Conservation (phyloP, 64 coral and sea anemone species). For the Montipora capricornis region DNA sequence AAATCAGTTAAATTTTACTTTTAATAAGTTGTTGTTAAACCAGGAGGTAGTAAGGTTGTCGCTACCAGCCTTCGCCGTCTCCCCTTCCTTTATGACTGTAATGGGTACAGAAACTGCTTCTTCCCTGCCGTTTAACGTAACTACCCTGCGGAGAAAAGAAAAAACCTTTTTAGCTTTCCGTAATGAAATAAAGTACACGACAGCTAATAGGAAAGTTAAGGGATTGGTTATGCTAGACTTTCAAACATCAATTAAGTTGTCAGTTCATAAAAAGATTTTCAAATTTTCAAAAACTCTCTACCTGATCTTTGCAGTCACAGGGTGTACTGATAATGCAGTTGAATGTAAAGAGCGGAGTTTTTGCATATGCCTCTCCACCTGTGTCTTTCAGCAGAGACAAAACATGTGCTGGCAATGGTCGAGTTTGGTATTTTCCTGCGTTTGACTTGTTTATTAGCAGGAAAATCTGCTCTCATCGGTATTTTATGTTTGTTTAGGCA, state of each 20-base stretch:
- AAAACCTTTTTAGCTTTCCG: background rate
- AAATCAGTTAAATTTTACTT: background rate
- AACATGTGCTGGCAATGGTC: background rate
- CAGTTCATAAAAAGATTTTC: background rate
- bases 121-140: background rate
- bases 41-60: background rate
- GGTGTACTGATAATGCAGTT: conserved; percentile 2
- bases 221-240: background rate
- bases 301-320: conserved; percentile 14
- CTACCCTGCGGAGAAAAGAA: background rate
- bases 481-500: too few relatives aligned
- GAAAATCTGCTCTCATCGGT: too few relatives aligned
- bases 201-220: background rate
- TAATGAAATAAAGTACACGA: background rate
- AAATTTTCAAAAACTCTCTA: background rate
- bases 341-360: background rate
- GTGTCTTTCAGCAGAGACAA: conserved; percentile 8
- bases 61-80: background rate
- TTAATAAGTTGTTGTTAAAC: background rate
- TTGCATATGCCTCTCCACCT: background rate
- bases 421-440: background rate
- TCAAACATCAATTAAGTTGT: background rate
- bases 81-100: background rate
- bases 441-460: too few relatives aligned
- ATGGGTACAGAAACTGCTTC: background rate